Evolutionary conservation across 2,888 invertebrate genomes (phyloP).

Genomic region (Anoplius nigerrimus): DNA sequence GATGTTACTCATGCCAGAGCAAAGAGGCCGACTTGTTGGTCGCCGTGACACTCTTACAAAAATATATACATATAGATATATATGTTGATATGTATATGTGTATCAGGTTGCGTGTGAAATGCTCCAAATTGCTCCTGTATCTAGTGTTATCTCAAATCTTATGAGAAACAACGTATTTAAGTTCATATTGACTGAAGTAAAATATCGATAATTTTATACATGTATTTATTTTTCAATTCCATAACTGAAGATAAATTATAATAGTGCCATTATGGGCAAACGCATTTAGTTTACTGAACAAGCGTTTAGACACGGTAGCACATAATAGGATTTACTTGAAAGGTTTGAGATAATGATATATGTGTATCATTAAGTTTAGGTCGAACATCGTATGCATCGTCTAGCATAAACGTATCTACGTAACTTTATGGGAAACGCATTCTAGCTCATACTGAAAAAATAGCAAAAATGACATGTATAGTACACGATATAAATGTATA

Average conservation of each 20-base stretch:
- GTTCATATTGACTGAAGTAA: constrained; percentile 48
- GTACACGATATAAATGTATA: background rate
- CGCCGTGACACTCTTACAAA: constrained; percentile 22
- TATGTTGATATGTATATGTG: constrained; percentile 13
- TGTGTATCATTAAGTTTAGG: constrained; percentile 40
- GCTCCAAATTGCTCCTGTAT: constrained; percentile 21
- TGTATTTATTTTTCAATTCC: constrained; percentile 35
- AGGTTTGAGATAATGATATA: constrained; percentile 23
- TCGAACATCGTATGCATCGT: constrained; percentile 38
- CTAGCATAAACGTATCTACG: constrained; percentile 50
- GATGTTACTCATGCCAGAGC: constrained; percentile 70
- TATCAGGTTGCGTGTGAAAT: no score
- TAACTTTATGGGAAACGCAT: constrained; percentile 19
- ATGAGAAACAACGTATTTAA: no score
- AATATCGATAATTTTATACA: constrained; percentile 40
- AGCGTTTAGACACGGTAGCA: constrained; percentile 34
- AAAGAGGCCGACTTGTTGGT: constrained; percentile 24
- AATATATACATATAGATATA: constrained; percentile 30
- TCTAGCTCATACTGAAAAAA: background rate
- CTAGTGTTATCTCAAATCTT: background rate
- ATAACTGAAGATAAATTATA: constrained; percentile 43
- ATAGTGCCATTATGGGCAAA: constrained; percentile 63
- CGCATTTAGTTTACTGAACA: constrained; percentile 45
- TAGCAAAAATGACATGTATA: background rate
- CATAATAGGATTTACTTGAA: constrained; percentile 25